Conservation (phyloP, 2,888 invertebrate genomes). For the Bedellia somnulentella region DNA sequence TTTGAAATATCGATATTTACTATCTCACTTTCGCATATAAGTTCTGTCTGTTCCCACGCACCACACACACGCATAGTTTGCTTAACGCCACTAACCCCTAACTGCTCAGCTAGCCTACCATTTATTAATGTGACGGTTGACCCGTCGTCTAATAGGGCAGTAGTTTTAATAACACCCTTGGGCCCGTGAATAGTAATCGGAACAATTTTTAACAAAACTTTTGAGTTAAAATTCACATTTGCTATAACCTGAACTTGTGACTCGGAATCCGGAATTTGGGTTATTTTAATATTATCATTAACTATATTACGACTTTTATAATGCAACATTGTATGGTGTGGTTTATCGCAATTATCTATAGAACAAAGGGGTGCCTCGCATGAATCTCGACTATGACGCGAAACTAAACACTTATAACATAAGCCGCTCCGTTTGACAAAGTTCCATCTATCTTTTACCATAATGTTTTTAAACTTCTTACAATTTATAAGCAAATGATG, state of each 20-base stretch:
- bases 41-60: constrained; percentile 10
- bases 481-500: too few species aligned
- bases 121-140: constrained; percentile 13
- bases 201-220: constrained; percentile 12
- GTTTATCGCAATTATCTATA: constrained; percentile 7
- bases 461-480: constrained; percentile 9
- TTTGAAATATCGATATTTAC: constrained; percentile 9
- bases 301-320: not conserved
- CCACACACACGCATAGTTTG: constrained; percentile 12
- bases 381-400: too few species aligned
- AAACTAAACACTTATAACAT: too few species aligned
- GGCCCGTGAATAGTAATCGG: constrained; percentile 11
- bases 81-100: constrained; percentile 10
- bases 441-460: constrained; percentile 11
- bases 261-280: not conserved
- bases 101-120: constrained; percentile 7
- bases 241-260: constrained; percentile 1
- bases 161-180: constrained; percentile 8
- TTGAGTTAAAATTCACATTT: constrained; percentile 4
- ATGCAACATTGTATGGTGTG: constrained; percentile 11
- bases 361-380: constrained; percentile 9
- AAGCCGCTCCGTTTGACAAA: constrained; percentile 9
- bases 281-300: not conserved
- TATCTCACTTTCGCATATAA: constrained; percentile 9
- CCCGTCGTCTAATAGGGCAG: constrained; percentile 15